Conservation (phyloP, 2,888 invertebrate species). For the Branchipolynoe longqiensis region DNA sequence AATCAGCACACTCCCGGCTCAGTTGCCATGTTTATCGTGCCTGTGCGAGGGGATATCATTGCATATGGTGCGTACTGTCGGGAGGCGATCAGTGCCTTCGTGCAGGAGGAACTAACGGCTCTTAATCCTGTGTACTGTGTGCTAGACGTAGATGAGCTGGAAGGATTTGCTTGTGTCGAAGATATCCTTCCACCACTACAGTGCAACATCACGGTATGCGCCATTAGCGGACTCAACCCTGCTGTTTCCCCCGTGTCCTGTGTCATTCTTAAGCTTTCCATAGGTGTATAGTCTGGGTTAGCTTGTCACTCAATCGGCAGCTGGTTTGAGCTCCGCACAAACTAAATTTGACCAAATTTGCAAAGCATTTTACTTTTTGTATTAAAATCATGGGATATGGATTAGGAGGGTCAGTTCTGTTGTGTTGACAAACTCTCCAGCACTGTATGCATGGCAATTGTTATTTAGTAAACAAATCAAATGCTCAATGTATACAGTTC, state of each 20-base stretch:
- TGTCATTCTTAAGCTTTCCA: slow-evolving; percentile 24
- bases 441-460: too few species aligned
- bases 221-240: slow-evolving; percentile 14
- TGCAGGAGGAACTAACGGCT: slow-evolving; percentile 14
- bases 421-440: too few species aligned
- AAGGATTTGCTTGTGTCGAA: not conserved
- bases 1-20: not conserved
- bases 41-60: slow-evolving; percentile 3
- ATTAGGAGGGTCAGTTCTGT: too few species aligned
- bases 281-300: too few species aligned
- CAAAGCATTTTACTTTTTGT: too few species aligned
- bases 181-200: slow-evolving; percentile 6
- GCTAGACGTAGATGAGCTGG: slow-evolving; percentile 21
- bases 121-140: slow-evolving; percentile 28
- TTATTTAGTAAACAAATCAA: too few species aligned
- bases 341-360: too few species aligned
- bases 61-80: slow-evolving; percentile 1
- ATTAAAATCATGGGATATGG: too few species aligned
- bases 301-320: too few species aligned
- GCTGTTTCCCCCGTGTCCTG: not conserved
- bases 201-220: not conserved
- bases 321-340: too few species aligned
- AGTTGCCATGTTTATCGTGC: slow-evolving; percentile 24
- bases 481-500: too few species aligned
- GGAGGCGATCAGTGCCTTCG: not conserved